These are phyloP conservation scores for Carabus problematicus DNA, from an alignment of 2,888 invertebrate genomes.

Conservation along the genomic window DNA sequence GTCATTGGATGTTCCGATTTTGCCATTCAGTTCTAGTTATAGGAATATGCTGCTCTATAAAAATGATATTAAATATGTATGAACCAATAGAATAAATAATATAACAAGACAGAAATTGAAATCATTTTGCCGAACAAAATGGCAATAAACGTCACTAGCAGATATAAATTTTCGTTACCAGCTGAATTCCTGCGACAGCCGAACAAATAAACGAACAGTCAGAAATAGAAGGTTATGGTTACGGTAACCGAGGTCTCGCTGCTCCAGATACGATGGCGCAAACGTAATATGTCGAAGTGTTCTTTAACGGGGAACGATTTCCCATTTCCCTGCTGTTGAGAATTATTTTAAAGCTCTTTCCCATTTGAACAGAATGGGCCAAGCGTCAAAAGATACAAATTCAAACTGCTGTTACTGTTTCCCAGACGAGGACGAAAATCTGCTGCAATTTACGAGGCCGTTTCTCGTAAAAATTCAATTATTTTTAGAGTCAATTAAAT, in stretches of 20 bases:
- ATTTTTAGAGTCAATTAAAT: slow-evolving; percentile 38
- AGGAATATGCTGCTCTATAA: background rate
- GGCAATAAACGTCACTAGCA: slow-evolving; percentile 36
- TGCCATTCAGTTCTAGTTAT: background rate
- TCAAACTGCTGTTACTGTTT: background rate
- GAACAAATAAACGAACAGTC: slow-evolving; percentile 23
- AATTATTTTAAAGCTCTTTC: slow-evolving; percentile 24
- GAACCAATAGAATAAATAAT: slow-evolving; percentile 18
- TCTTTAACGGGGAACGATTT: background rate
- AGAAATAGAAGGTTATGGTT: slow-evolving; percentile 9
- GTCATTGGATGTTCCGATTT: background rate
- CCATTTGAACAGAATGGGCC: slow-evolving; percentile 2
- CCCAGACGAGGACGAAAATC: too few species aligned
- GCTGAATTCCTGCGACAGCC: slow-evolving; percentile 25
- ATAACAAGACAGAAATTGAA: slow-evolving; percentile 23
- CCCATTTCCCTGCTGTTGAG: background rate
- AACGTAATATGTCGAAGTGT: background rate
- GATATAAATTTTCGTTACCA: slow-evolving; percentile 35
- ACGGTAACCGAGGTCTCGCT: background rate
- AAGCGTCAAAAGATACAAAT: slow-evolving; percentile 11
- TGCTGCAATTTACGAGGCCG: too few species aligned
- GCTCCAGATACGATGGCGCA: too few species aligned
- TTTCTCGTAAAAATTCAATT: slow-evolving; percentile 35
- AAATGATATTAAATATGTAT: slow-evolving; percentile 24
- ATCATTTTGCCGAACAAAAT: slow-evolving; percentile 32